Conservation (phyloP, 2,888 invertebrate genomes). For the Zaprionus lineosus region DNA sequence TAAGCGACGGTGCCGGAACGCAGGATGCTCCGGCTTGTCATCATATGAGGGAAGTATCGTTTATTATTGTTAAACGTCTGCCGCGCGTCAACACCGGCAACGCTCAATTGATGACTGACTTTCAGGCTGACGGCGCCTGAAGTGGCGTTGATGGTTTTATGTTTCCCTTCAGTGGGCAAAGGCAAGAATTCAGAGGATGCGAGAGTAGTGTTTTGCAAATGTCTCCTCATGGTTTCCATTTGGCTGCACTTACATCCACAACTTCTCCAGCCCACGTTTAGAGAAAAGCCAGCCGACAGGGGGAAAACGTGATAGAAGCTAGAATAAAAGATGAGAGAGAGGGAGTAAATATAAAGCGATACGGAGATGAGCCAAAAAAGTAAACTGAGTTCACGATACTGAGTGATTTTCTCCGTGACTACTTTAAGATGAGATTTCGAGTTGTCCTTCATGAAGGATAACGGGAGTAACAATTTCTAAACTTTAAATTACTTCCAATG, state of each 20-base stretch:
- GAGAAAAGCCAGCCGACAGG: too few species aligned
- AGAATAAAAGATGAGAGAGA: too few species aligned
- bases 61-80: constrained; percentile 72
- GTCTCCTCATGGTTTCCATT: constrained; percentile 57
- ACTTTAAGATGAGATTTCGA: constrained; percentile 19
- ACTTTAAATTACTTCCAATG: constrained; percentile 58
- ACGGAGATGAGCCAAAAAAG: too few species aligned
- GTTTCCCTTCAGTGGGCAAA: too few species aligned
- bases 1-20: background rate
- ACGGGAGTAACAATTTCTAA: constrained; percentile 55
- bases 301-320: too few species aligned
- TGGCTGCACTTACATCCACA: constrained; percentile 43
- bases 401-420: constrained; percentile 51
- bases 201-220: constrained; percentile 36
- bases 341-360: too few species aligned
- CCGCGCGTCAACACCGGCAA: constrained; percentile 39
- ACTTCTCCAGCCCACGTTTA: background rate
- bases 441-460: constrained; percentile 8
- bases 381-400: too few species aligned
- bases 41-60: constrained; percentile 62
- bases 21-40: constrained; percentile 24
- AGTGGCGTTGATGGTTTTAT: constrained; percentile 49
- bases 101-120: constrained; percentile 51
- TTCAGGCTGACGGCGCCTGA: constrained; percentile 31
- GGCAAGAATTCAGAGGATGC: background rate